Conservation (phyloP, 2,888 invertebrate genomes). For the Pseudoips prasinana region DNA sequence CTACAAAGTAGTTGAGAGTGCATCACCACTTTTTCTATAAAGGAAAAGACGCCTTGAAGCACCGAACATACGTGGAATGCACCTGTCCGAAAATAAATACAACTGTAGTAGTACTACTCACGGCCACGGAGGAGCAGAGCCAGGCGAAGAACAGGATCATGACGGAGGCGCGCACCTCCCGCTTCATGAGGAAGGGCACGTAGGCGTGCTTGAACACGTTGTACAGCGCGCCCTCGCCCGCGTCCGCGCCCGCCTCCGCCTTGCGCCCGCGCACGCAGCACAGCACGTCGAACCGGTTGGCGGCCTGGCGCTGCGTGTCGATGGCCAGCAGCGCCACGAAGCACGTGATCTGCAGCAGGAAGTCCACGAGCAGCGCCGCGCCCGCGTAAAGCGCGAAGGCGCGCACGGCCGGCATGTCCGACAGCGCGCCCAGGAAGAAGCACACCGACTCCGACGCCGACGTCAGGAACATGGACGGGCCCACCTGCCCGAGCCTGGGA, state of each 20-base stretch:
- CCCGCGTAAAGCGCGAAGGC: slow-evolving; percentile 99
- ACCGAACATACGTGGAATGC: too few relatives aligned
- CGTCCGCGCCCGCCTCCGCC: slow-evolving; percentile 77
- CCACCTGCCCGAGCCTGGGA: slow-evolving; percentile 92
- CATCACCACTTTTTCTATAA: too few relatives aligned
- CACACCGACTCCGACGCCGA: slow-evolving; percentile 97
- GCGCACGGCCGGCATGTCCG: slow-evolving; percentile 98
- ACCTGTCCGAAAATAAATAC: too few relatives aligned
- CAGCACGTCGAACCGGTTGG: slow-evolving; percentile 86
- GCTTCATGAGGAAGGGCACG: slow-evolving; percentile 91
- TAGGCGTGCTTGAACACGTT: slow-evolving; percentile 93
- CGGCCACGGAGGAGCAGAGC: slow-evolving; percentile 93
- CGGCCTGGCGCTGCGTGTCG: slow-evolving; percentile 90
- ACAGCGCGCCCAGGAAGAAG: slow-evolving; percentile 97
- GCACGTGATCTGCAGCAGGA: slow-evolving; percentile 97
- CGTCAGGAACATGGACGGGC: slow-evolving; percentile 97
- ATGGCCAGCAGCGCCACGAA: slow-evolving; percentile 94
- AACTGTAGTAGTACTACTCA: too few relatives aligned
- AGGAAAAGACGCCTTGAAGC: too few relatives aligned
- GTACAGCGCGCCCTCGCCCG: slow-evolving; percentile 89
- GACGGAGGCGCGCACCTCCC: slow-evolving; percentile 86
- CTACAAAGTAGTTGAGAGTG: too few relatives aligned
- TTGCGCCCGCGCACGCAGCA: slow-evolving; percentile 91
- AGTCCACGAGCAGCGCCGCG: slow-evolving; percentile 96
- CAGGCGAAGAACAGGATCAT: slow-evolving; percentile 95